phyloP scores from a whole-genome alignment of 2,888 invertebrate species.

The Sicus ferrugineus region DNA sequence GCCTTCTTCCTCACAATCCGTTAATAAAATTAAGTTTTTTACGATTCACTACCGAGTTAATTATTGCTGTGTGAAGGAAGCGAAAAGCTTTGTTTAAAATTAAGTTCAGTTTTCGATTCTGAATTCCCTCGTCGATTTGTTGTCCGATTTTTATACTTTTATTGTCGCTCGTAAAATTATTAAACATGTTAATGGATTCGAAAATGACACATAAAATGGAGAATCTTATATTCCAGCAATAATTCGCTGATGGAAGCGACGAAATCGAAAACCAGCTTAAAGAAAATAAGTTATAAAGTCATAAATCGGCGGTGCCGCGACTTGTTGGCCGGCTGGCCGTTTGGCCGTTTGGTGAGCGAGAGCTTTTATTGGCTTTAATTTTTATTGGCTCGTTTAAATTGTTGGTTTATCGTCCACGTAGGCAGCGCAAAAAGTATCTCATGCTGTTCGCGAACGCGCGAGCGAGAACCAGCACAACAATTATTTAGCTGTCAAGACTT shows the following conservation, averaged over 20 bases:
- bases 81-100: constrained; percentile 1
- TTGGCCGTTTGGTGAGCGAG: not conserved
- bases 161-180: constrained; percentile 54
- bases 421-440: too few species aligned
- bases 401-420: not conserved
- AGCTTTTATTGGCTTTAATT: not conserved
- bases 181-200: constrained; percentile 55
- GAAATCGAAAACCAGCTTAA: not conserved
- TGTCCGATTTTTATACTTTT: not conserved
- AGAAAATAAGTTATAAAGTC: constrained; percentile 20
- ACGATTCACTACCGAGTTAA: constrained; percentile 11
- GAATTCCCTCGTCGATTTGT: not conserved
- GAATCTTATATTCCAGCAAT: constrained; percentile 10
- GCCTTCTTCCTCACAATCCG: constrained; percentile 25
- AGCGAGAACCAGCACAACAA: constrained; percentile 40
- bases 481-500: constrained; percentile 55
- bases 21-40: constrained; percentile 22
- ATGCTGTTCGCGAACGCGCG: not conserved
- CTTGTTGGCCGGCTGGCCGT: too few species aligned
- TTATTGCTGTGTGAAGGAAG: not conserved
- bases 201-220: constrained; percentile 28
- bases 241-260: not conserved
- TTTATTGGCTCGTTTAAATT: not conserved
- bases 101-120: not conserved
- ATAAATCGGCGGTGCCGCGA: not conserved